phyloP scores from a whole-genome alignment of 1,140 invertebrate genomes.

The Rhynchophorus ferrugineus region DNA sequence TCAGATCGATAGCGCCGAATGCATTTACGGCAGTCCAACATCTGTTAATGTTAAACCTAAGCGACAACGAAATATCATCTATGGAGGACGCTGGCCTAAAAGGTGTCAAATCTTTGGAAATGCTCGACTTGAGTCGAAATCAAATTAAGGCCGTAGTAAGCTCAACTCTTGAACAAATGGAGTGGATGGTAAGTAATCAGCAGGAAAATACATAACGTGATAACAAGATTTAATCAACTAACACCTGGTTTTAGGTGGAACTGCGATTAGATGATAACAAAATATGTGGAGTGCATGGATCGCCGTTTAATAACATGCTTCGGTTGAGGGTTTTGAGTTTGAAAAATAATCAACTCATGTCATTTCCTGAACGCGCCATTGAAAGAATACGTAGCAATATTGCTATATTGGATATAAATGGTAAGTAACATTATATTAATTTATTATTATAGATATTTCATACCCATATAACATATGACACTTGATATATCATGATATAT shows the following conservation, averaged over 20 bases:
- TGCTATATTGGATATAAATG: slow-evolving; percentile 75
- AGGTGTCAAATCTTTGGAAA: slow-evolving; percentile 66
- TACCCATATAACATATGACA: too few species aligned
- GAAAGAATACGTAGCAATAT: slow-evolving; percentile 69
- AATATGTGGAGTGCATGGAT: slow-evolving; percentile 61
- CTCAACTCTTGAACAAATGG: slow-evolving; percentile 57
- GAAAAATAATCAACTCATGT: slow-evolving; percentile 67
- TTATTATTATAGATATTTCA: too few species aligned
- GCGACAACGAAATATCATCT: slow-evolving; percentile 63
- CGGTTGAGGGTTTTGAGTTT: slow-evolving; percentile 70
- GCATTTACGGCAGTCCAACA: slow-evolving; percentile 72
- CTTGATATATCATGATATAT: too few species aligned
- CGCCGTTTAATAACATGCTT: slow-evolving; percentile 74
- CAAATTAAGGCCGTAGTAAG: slow-evolving; percentile 59
- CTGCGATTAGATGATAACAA: slow-evolving; percentile 70
- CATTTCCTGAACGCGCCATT: slow-evolving; percentile 66
- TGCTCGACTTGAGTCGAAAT: slow-evolving; percentile 73
- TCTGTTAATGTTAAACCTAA: slow-evolving; percentile 73
- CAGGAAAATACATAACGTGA: background rate
- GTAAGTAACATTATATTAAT: too few species aligned
- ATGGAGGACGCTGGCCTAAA: slow-evolving; percentile 65
- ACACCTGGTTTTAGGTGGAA: slow-evolving; percentile 57
- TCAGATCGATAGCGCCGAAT: slow-evolving; percentile 56
- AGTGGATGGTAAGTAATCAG: slow-evolving; percentile 56
- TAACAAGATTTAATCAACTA: too few species aligned